Conservation (phyloP, 2,888 invertebrate genomes). For the Lochmaea crataegi region DNA sequence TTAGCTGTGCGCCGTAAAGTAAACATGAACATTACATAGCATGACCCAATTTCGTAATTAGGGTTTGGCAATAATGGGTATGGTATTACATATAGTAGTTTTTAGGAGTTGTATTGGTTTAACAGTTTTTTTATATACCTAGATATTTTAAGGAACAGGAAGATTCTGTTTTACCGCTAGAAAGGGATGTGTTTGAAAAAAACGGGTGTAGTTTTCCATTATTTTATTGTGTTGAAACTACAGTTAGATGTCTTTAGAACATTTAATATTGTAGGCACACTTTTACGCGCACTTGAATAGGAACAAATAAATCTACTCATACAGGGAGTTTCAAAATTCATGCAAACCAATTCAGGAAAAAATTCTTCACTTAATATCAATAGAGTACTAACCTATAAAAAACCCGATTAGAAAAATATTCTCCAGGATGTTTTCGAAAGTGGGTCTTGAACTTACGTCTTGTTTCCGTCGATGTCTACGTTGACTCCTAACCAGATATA, state of each 20-base stretch:
- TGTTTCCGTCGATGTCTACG: too few species aligned
- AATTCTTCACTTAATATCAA: too few species aligned
- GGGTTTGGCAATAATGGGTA: constrained; percentile 27
- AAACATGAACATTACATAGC: constrained; percentile 28
- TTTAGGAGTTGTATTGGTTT: constrained; percentile 9
- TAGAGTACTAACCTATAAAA: too few species aligned
- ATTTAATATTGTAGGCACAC: not conserved
- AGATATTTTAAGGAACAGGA: not conserved
- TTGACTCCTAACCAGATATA: too few species aligned
- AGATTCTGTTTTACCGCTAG: constrained; percentile 4
- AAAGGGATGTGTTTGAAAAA: constrained; percentile 9
- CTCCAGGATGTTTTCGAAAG: too few species aligned
- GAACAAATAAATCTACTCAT: too few species aligned
- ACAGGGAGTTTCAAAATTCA: too few species aligned
- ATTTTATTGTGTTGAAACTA: not conserved
- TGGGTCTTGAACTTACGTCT: too few species aligned
- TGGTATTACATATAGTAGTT: not conserved
- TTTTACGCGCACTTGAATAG: too few species aligned
- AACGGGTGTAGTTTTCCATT: not conserved
- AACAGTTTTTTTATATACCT: constrained; percentile 9
- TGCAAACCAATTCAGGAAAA: too few species aligned
- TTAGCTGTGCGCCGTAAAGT: constrained; percentile 15
- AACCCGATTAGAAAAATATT: too few species aligned
- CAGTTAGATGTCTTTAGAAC: not conserved
- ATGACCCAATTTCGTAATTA: constrained; percentile 33